A percentile compares a stretch with the other conserved stretches of the same genome.
These are phyloP conservation scores for Apoda limacodes DNA, from an alignment of 2,888 invertebrate genomes.

Conservation along the genomic window DNA sequence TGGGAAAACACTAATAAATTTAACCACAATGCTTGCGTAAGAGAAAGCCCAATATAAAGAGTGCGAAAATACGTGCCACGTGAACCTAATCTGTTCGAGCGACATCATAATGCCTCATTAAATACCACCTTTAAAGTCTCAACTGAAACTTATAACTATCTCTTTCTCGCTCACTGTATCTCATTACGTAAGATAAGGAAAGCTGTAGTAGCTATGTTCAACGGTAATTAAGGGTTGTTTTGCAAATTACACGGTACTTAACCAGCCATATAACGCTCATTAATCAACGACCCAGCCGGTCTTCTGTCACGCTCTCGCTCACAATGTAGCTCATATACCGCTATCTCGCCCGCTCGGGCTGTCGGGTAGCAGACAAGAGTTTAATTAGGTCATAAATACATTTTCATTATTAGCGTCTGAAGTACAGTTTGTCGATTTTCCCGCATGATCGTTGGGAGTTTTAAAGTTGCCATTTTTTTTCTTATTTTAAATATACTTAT, in stretches of 20 bases:
- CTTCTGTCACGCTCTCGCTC: slow-evolving; percentile 34
- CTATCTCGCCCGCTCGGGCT: slow-evolving; percentile 32
- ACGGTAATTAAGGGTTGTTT: slow-evolving; percentile 78
- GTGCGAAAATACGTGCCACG: slow-evolving; percentile 54
- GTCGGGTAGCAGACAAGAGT: slow-evolving; percentile 51
- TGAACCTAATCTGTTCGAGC: slow-evolving; percentile 61
- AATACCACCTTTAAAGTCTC: slow-evolving; percentile 58
- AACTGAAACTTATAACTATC: slow-evolving; percentile 36
- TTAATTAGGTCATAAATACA: slow-evolving; percentile 71
- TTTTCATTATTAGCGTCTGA: slow-evolving; percentile 60
- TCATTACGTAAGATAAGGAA: slow-evolving; percentile 38
- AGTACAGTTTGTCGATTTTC: slow-evolving; percentile 30
- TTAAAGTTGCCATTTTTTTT: too few species aligned
- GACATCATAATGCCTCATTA: slow-evolving; percentile 69
- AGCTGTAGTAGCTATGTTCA: slow-evolving; percentile 58
- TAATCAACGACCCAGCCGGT: slow-evolving; percentile 67
- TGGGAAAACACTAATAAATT: too few species aligned
- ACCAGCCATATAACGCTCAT: slow-evolving; percentile 76
- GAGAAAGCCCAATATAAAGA: slow-evolving; percentile 64
- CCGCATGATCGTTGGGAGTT: slow-evolving; percentile 10
- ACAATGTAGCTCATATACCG: slow-evolving; percentile 15
- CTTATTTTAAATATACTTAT: too few species aligned
- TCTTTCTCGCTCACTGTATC: slow-evolving; percentile 29
- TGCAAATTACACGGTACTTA: slow-evolving; percentile 84
- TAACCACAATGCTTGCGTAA: slow-evolving; percentile 21